A percentile compares a stretch with the other conserved stretches of the same genome.
These are phyloP conservation scores for Nemotelus pantherinus DNA, from an alignment of 2,888 invertebrate genomes.

Conservation along the genomic window DNA sequence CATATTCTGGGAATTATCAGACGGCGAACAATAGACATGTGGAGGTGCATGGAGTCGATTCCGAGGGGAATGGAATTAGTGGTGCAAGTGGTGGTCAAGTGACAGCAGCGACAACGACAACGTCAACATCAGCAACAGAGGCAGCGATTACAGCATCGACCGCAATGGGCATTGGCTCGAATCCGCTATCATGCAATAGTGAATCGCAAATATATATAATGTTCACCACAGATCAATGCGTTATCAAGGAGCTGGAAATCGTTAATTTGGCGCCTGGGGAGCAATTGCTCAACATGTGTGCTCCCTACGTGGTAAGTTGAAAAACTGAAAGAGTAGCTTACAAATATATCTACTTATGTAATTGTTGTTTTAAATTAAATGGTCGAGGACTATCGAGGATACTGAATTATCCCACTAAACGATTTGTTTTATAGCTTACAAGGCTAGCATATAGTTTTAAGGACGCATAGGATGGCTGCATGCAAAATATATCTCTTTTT, in stretches of 20 bases:
- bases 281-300: slow-evolving; percentile 62
- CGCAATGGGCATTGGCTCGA: slow-evolving; percentile 29
- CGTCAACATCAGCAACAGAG: slow-evolving; percentile 11
- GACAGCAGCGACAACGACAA: slow-evolving; percentile 42
- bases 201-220: slow-evolving; percentile 60
- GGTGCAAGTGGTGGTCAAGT: slow-evolving; percentile 45
- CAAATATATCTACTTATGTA: background rate
- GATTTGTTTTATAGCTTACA: too few species aligned
- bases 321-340: background rate
- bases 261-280: slow-evolving; percentile 58
- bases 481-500: too few species aligned
- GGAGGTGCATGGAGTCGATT: background rate
- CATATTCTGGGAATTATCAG: slow-evolving; percentile 44
- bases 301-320: slow-evolving; percentile 61
- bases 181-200: slow-evolving; percentile 40
- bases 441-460: too few species aligned
- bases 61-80: slow-evolving; percentile 10
- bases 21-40: slow-evolving; percentile 29
- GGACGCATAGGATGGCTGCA: too few species aligned
- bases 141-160: slow-evolving; percentile 34
- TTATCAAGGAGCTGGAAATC: slow-evolving; percentile 59
- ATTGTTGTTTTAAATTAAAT: background rate
- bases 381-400: background rate
- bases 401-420: background rate
- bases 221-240: slow-evolving; percentile 62